Evolutionary conservation across 2,113 vertebrate species (phyloP), one percentile per base, ranked within the genome.

Genomic region (rabbit (Oryctolagus cuniculus)): DNA sequence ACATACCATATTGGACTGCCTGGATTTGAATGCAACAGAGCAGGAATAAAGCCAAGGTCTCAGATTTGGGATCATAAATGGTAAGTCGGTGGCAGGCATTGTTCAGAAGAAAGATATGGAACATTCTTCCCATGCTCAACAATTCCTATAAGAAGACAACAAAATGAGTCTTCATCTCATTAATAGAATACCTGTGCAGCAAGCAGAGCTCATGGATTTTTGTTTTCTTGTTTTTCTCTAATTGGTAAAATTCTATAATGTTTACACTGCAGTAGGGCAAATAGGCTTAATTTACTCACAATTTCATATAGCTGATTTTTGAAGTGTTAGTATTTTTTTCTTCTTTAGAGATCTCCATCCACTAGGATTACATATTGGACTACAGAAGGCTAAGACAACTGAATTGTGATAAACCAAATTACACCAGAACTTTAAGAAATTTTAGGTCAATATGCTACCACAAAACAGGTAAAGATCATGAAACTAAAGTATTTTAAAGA

Each of bases 401-500:
- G 82, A 82, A 83, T 36, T 74, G n/a, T 69, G 75, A 53, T 87
- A 66, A 66, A 44, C 22, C 31, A 82, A 38, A 86, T 86, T 22
- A 89, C 51, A 25, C 19, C 11, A 69, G 25, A 19, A 94, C 44
- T 89, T 64, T 27, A 24, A 78, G 66, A 74, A 89, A 34, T 81
- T 44, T 25, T 19, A 78, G n/a, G 7, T 27, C 8, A 89, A 58
- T n/a, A 11, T 61, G 12, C 36, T 44, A 36, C 49, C 86, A 13
- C 31, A 64, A 83, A 86, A 3, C 58, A 73, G 27, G 77, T 81
- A 85, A 73, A 90, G 73, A 90, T 83, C 53, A 36, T 74, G 27
- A 69, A 83, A 66, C 58, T 75, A 66, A 73, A 77, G 63, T 63
- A 66, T 51, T 82, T 61, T 91, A 58, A 94, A 96, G 72, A 89